Percentiles rank a stretch among this genome's conserved stretches.
These are phyloP conservation scores for Eristalinus sepulchralis DNA, from an alignment of 2,888 invertebrate genomes.

Conservation along the genomic window DNA sequence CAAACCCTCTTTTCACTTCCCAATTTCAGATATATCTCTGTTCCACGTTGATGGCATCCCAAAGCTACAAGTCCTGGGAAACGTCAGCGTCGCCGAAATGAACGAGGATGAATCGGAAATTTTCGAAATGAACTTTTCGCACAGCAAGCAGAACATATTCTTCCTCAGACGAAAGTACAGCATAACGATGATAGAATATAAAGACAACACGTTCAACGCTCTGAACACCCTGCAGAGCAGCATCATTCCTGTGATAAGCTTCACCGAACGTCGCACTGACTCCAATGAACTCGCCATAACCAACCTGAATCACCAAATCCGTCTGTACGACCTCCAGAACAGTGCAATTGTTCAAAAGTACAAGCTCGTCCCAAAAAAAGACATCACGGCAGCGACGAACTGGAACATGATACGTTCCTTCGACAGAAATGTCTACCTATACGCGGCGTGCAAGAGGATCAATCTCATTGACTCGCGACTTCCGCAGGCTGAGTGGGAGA, in stretches of 20 bases:
- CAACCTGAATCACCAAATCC: constrained; percentile 75
- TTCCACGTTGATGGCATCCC: neutral
- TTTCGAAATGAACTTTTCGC: constrained; percentile 75
- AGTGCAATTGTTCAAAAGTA: constrained; percentile 42
- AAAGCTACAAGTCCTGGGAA: neutral
- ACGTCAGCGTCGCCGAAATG: neutral
- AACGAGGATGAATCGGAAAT: constrained; percentile 73
- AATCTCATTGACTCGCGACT: constrained; percentile 76
- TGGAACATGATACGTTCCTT: constrained; percentile 75
- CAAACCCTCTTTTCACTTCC: neutral
- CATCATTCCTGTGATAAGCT: constrained; percentile 76
- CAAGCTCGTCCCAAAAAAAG: neutral
- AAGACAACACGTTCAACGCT: constrained; percentile 13
- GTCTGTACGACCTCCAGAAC: constrained; percentile 73
- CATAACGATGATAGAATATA: constrained; percentile 73
- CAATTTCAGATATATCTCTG: constrained; percentile 47
- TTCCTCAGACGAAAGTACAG: constrained; percentile 74
- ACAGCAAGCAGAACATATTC: constrained; percentile 63
- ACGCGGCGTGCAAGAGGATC: constrained; percentile 74
- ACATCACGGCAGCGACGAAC: constrained; percentile 47
- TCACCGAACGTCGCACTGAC: constrained; percentile 73
- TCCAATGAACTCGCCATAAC: constrained; percentile 74
- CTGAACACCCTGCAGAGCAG: constrained; percentile 68
- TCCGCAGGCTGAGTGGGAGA: constrained; percentile 72
- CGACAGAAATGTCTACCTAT: constrained; percentile 75